Evolutionary conservation across 2,888 invertebrate genomes (phyloP).

Genomic region (Synanthedon tipuliformis): DNA sequence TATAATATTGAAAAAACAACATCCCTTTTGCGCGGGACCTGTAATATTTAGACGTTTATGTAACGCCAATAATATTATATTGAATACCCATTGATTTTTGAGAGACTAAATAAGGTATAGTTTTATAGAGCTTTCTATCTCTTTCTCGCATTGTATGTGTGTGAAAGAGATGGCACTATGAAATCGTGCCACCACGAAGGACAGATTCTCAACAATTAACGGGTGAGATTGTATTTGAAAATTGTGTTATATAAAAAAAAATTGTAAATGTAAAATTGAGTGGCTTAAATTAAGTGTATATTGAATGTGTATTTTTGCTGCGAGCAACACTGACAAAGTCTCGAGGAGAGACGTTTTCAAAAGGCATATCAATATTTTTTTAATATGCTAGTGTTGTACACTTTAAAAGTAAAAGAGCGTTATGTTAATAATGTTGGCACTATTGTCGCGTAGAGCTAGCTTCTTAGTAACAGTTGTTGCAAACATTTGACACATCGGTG

Average conservation of each 20-base stretch:
- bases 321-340: slow-evolving; percentile 10
- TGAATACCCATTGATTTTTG: too few relatives aligned
- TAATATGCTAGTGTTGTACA: slow-evolving; percentile 34
- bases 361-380: slow-evolving; percentile 50
- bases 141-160: too few relatives aligned
- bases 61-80: too few relatives aligned
- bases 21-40: slow-evolving; percentile 6
- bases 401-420: slow-evolving; percentile 19
- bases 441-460: slow-evolving; percentile 48
- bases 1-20: slow-evolving; percentile 17
- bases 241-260: slow-evolving; percentile 29
- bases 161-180: too few relatives aligned
- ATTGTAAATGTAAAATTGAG: slow-evolving; percentile 48
- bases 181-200: too few relatives aligned
- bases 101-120: too few relatives aligned
- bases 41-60: too few relatives aligned
- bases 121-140: too few relatives aligned
- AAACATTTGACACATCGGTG: slow-evolving; percentile 41
- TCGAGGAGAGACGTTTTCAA: slow-evolving; percentile 4
- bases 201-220: slow-evolving; percentile 10
- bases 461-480: slow-evolving; percentile 39
- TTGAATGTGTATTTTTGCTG: slow-evolving; percentile 31
- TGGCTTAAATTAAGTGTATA: slow-evolving; percentile 51
- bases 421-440: slow-evolving; percentile 48
- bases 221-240: slow-evolving; percentile 25